Evolutionary conservation across 2,888 invertebrate species (phyloP), one percentile per base, ranked within the genome.

Genomic region (Allophyes oxyacanthae): DNA sequence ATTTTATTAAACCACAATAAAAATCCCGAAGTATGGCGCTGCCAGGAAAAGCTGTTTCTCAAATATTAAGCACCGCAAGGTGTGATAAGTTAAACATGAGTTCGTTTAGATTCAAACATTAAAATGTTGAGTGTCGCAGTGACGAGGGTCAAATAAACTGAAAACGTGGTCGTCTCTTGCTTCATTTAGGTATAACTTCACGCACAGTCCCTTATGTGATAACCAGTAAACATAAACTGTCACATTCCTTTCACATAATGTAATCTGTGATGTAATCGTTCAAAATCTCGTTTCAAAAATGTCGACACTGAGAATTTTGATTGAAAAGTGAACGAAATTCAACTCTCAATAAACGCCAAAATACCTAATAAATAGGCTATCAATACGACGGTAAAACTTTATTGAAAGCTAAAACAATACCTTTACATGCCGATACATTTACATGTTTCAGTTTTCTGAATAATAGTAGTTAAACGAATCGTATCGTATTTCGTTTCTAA

Each of bases 401-500:
- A 28, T 28, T 28, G 28, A 28, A 20, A 43, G 2, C 2, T 32
- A 36, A 52, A 46, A 11, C 9, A 44, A 50, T 30, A 46, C 15
- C 13, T 26, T 33, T 57, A 51, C 38, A 44, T 32, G 20, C 30
- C 14, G 34, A 34, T 32, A 49, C 30, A 51, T 57, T 55, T 60
- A 55, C 52, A 64, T 64, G 59, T 65, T 64, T 64, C 59, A 59
- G 56, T 60, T 64, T 69, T 66, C 43, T 49, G 41, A 68, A 64
- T 59, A 71, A 66, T 71, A 71, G 72, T 54, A 71, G 66, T 53
- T 63, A 57, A 70, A 63, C 72, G 57, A 73, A 74, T 67, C 54
- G 68, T 70, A 72, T 73, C 70, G 75, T 77, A 75, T 80, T 78
- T 79, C 77, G 77, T 77, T 67, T 59, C 66, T 68, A 76, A 63